Evolutionary conservation across 2,888 invertebrate species (phyloP).

Genomic region (Azorinus chamasolen): DNA sequence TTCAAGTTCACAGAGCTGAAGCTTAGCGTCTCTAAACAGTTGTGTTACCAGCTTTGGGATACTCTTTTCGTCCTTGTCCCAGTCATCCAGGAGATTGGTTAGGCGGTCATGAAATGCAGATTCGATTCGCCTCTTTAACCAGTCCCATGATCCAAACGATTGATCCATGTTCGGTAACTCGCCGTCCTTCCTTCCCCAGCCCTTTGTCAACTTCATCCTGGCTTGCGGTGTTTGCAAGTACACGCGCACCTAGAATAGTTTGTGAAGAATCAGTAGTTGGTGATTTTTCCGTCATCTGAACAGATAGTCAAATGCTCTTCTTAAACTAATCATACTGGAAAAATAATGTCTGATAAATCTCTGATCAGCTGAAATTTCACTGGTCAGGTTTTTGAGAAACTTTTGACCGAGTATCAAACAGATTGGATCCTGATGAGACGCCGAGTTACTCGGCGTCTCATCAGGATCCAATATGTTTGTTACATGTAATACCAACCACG

Average conservation of each 20-base stretch:
- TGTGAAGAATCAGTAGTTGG: too few species aligned
- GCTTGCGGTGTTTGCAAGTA: slow-evolving; percentile 58
- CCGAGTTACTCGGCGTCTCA: too few species aligned
- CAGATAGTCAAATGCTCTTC: too few species aligned
- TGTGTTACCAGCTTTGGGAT: slow-evolving; percentile 55
- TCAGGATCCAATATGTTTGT: too few species aligned
- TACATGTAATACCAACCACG: too few species aligned
- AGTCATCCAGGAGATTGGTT: slow-evolving; percentile 58
- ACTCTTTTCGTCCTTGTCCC: slow-evolving; percentile 63
- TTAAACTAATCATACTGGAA: too few species aligned
- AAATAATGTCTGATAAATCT: too few species aligned
- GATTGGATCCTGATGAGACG: too few species aligned
- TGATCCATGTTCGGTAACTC: slow-evolving; percentile 56
- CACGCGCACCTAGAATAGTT: slow-evolving; percentile 34
- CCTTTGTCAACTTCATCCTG: slow-evolving; percentile 49
- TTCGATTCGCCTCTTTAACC: slow-evolving; percentile 60
- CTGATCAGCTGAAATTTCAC: too few species aligned
- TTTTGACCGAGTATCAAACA: too few species aligned
- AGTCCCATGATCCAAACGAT: slow-evolving; percentile 54
- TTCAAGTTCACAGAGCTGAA: slow-evolving; percentile 66
- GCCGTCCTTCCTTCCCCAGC: slow-evolving; percentile 53
- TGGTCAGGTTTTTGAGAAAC: too few species aligned
- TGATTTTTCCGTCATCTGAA: too few species aligned
- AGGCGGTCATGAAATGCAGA: slow-evolving; percentile 55
- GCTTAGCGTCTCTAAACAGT: slow-evolving; percentile 63